A percentile compares a stretch with the other conserved stretches of the same genome.
These are phyloP conservation scores for Hydrophis major DNA, from an alignment of 2,797 vertebrate species.

Conservation along the genomic window DNA sequence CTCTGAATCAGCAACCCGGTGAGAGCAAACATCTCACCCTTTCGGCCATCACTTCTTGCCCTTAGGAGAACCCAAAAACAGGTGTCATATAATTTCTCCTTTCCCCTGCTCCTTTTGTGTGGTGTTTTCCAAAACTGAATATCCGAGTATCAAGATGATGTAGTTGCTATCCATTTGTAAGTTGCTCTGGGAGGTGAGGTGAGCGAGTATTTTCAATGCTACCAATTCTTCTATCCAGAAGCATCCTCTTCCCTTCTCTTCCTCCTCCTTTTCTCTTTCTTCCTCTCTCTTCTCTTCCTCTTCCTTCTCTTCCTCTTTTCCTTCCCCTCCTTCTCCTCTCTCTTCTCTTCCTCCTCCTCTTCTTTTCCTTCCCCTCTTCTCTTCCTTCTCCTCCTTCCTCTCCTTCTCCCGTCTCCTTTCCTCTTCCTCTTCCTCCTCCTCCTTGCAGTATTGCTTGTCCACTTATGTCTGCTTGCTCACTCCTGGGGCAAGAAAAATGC, in stretches of 20 bases:
- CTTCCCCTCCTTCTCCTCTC: no score
- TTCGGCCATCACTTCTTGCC: not conserved
- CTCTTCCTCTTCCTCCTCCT: no score
- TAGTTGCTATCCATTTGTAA: not conserved
- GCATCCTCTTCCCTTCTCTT: not conserved
- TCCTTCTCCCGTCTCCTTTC: no score
- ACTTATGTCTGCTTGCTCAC: not conserved
- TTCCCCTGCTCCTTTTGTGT: not conserved
- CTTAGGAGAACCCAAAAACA: not conserved
- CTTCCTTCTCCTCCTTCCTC: no score
- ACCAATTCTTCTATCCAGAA: not conserved
- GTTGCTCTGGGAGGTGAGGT: not conserved
- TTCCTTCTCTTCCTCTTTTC: no score
- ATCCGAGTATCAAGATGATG: not conserved
- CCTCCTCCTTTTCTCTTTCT: no score
- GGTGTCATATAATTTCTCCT: not conserved
- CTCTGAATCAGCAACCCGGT: not conserved
- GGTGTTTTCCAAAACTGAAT: not conserved
- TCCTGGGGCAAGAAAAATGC: not conserved
- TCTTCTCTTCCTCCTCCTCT: no score
- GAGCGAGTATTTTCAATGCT: not conserved
- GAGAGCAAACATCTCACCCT: not conserved
- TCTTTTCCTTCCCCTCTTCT: no score
- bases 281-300: no score
- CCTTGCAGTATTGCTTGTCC: no score